Conservation (phyloP, 2,797 vertebrate species). For the Parauchenoglanis ngamensis region DNA sequence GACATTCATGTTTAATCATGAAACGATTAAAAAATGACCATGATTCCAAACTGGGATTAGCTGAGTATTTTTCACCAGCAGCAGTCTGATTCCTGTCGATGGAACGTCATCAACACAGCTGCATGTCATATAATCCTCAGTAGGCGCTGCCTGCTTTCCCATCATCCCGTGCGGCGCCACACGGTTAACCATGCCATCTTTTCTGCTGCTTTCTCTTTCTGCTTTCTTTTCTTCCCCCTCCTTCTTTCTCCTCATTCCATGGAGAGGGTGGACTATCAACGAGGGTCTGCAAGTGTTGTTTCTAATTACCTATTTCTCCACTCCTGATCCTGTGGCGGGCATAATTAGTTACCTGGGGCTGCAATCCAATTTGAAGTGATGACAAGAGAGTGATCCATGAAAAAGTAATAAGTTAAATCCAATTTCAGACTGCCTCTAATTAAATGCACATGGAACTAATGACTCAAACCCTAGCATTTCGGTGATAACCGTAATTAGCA, state of each 20-base stretch:
- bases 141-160: slow-evolving; percentile 78
- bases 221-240: slow-evolving; percentile 29
- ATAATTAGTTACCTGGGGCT: slow-evolving; percentile 99
- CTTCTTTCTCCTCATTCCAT: slow-evolving; percentile 57
- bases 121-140: slow-evolving; percentile 79
- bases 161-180: slow-evolving; percentile 71
- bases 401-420: slow-evolving; percentile 99
- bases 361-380: slow-evolving; percentile 99
- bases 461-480: slow-evolving; percentile 98
- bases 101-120: slow-evolving; percentile 81
- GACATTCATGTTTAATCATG: background rate
- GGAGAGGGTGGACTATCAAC: slow-evolving; percentile 91
- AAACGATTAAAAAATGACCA: background rate
- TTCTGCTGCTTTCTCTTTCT: slow-evolving; percentile 61
- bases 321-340: slow-evolving; percentile 98
- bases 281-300: slow-evolving; percentile 95
- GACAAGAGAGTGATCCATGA: slow-evolving; percentile 99
- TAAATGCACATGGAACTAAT: slow-evolving; percentile 99
- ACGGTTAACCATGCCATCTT: slow-evolving; percentile 76
- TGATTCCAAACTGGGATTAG: slow-evolving; percentile 72
- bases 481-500: slow-evolving; percentile 99
- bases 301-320: slow-evolving; percentile 99
- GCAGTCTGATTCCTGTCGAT: slow-evolving; percentile 76
- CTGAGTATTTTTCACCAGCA: slow-evolving; percentile 73
- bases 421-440: slow-evolving; percentile 99